These are phyloP conservation scores for Paratrypauchen microcephalus DNA, from an alignment of 2,797 vertebrate species.

Conservation along the genomic window DNA sequence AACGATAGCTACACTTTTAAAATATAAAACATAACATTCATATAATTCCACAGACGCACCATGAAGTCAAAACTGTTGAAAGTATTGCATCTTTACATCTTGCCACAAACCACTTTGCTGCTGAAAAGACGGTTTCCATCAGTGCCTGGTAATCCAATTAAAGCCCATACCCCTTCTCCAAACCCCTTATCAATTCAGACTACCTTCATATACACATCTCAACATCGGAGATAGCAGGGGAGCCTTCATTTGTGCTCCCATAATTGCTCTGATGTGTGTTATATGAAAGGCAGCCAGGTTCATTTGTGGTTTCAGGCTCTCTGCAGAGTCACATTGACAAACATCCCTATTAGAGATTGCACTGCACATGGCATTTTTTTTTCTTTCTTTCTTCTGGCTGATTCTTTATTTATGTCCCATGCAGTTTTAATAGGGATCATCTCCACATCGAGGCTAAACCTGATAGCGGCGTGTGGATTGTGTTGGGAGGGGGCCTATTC, in stretches of 20 bases:
- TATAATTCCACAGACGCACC: no score
- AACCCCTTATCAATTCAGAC: background rate
- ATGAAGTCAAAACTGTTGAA: no score
- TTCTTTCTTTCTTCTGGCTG: slow-evolving; percentile 16
- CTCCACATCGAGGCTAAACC: slow-evolving; percentile 20
- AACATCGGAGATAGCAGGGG: background rate
- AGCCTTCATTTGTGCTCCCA: slow-evolving; percentile 25
- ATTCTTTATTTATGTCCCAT: slow-evolving; percentile 42
- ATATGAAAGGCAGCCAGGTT: slow-evolving; percentile 15
- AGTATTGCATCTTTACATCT: background rate
- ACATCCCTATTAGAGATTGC: slow-evolving; percentile 5
- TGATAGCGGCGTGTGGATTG: slow-evolving; percentile 20
- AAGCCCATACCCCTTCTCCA: background rate
- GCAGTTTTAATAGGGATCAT: slow-evolving; percentile 29
- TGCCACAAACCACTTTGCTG: no score
- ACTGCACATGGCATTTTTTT: slow-evolving; percentile 21
- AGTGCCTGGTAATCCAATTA: background rate
- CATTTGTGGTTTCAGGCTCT: slow-evolving; percentile 22
- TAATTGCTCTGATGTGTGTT: slow-evolving; percentile 46
- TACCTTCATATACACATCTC: background rate
- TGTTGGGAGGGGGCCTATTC: slow-evolving; percentile 1
- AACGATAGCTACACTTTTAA: no score
- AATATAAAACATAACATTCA: no score
- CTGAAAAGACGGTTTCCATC: no score
- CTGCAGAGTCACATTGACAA: background rate